Evolutionary conservation across 1,140 invertebrate species (phyloP).

Genomic region (Drosophila jambulina): DNA sequence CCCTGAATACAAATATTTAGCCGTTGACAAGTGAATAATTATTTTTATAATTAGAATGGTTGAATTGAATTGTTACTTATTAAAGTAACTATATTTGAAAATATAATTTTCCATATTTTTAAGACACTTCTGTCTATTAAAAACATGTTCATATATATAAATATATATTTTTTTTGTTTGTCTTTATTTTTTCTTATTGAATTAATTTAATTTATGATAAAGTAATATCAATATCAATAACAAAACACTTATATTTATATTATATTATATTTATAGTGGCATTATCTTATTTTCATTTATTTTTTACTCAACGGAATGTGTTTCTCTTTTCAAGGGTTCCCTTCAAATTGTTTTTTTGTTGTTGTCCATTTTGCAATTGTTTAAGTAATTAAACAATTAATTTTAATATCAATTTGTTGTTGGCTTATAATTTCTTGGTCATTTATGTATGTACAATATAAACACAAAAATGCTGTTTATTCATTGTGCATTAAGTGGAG

Average conservation of each 20-base stretch:
- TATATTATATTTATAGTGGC: not conserved
- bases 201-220: no score
- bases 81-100: no score
- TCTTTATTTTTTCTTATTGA: no score
- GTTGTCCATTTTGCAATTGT: not conserved
- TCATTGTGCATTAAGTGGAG: not conserved
- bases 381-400: not conserved
- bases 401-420: not conserved
- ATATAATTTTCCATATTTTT: no score
- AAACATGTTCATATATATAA: no score
- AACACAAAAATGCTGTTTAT: not conserved
- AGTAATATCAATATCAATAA: no score
- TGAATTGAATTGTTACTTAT: not conserved
- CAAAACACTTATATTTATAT: no score
- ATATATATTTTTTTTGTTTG: no score
- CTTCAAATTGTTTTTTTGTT: not conserved
- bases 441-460: not conserved
- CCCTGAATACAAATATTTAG: not conserved
- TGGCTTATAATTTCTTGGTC: not conserved
- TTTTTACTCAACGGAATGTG: no score
- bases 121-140: no score
- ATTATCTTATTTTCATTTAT: not conserved
- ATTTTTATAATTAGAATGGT: no score
- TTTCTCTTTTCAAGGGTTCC: not conserved
- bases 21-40: not conserved